Conservation (phyloP, 2,797 vertebrate genomes). For the Ispidina picta region DNA sequence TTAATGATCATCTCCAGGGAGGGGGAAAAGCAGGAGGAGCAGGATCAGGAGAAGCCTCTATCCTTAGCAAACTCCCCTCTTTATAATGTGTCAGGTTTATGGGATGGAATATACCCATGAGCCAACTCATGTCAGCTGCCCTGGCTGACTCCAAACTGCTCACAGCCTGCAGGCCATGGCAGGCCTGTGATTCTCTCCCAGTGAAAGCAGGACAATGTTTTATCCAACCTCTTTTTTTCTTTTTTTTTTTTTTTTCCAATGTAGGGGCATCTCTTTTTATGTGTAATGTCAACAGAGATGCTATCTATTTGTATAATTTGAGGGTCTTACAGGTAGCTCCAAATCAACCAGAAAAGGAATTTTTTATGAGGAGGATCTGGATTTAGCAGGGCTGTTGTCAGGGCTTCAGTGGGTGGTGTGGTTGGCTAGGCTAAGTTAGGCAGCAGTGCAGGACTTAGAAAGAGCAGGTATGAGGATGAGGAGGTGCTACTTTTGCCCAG, state of each 20-base stretch:
- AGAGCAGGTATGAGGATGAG: conserved; percentile 38
- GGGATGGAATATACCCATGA: not conserved
- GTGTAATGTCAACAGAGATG: not conserved
- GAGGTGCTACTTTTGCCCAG: conserved; percentile 52
- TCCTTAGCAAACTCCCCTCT: not conserved
- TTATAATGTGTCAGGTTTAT: not conserved
- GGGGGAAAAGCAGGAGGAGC: not conserved
- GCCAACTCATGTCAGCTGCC: not conserved
- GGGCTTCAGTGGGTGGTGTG: not conserved
- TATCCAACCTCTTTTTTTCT: conserved; percentile 15
- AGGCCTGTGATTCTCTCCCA: not conserved
- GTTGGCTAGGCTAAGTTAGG: conserved; percentile 12
- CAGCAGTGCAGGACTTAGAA: not conserved
- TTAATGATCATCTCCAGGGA: not conserved
- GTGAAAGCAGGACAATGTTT: not conserved
- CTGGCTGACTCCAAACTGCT: not conserved
- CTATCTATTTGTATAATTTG: not conserved
- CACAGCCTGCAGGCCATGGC: not conserved
- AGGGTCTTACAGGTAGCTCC: not conserved
- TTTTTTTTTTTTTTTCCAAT: not conserved
- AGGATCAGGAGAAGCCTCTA: not conserved
- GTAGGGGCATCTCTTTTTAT: not conserved
- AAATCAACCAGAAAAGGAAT: not conserved
- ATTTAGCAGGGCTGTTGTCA: not conserved
- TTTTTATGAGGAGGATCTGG: not conserved